phyloP scores from a whole-genome alignment of 1,140 invertebrate genomes.

The Bradynema listronoti region DNA sequence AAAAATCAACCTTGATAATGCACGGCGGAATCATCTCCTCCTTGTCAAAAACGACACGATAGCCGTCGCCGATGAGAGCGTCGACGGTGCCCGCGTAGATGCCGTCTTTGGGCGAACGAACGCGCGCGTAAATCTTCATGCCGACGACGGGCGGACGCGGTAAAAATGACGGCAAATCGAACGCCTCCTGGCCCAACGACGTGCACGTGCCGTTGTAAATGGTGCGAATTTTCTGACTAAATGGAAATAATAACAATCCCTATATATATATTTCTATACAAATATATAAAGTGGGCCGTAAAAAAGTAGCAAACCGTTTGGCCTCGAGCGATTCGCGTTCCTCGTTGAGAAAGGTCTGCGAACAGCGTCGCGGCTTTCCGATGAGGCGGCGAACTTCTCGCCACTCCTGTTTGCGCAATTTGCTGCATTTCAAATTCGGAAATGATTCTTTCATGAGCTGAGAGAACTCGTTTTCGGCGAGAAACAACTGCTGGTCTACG shows the following conservation, averaged over 20 bases:
- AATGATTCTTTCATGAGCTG: slow-evolving; percentile 87
- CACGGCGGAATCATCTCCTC: slow-evolving; percentile 72
- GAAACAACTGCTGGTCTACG: slow-evolving; percentile 74
- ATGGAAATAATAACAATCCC: background rate
- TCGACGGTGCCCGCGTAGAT: slow-evolving; percentile 91
- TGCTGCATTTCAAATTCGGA: slow-evolving; percentile 78
- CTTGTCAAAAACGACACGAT: slow-evolving; percentile 90
- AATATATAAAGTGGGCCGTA: background rate
- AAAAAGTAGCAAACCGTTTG: slow-evolving; percentile 64
- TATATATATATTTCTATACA: background rate
- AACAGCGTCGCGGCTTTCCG: slow-evolving; percentile 86
- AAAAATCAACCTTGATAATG: slow-evolving; percentile 70
- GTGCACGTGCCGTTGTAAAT: slow-evolving; percentile 73
- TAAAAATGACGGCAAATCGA: slow-evolving; percentile 89
- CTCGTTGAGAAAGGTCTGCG: slow-evolving; percentile 81
- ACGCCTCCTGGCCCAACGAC: slow-evolving; percentile 68
- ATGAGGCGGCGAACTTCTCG: slow-evolving; percentile 86
- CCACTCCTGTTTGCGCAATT: slow-evolving; percentile 85
- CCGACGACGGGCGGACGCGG: slow-evolving; percentile 91
- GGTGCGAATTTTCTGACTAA: slow-evolving; percentile 74
- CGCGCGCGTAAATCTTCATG: slow-evolving; percentile 74
- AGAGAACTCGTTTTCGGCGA: slow-evolving; percentile 92
- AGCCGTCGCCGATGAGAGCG: slow-evolving; percentile 94
- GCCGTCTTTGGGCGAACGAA: slow-evolving; percentile 88
- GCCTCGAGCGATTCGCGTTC: slow-evolving; percentile 80